Evolutionary conservation across 2,888 invertebrate species (phyloP).

Genomic region (Caprella mutica): DNA sequence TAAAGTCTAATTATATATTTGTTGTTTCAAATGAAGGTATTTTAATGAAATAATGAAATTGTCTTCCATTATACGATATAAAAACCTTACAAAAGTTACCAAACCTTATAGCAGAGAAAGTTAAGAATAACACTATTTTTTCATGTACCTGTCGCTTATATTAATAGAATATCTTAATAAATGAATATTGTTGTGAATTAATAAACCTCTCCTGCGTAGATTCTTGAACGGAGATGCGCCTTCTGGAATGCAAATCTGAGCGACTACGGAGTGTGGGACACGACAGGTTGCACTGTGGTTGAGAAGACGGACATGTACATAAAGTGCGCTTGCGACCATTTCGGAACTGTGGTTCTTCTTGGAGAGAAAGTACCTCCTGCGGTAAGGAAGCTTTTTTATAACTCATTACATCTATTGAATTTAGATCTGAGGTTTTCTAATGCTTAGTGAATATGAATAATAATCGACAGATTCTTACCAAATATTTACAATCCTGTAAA

Average conservation of each 20-base stretch:
- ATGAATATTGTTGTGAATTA: neutral
- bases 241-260: constrained; percentile 29
- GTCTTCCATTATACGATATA: no score
- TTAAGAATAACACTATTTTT: no score
- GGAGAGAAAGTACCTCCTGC: constrained; percentile 17
- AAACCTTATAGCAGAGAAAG: no score
- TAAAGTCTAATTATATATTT: no score
- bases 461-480: neutral
- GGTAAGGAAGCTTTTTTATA: no score
- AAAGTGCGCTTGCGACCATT: constrained; percentile 26
- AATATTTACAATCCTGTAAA: neutral
- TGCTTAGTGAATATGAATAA: neutral
- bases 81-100: no score
- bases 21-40: no score
- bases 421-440: neutral
- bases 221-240: constrained; percentile 24
- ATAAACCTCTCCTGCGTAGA: constrained; percentile 10
- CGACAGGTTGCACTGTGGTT: constrained; percentile 19
- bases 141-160: no score
- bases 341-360: constrained; percentile 30
- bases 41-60: no score
- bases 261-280: constrained; percentile 32
- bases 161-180: neutral
- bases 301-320: constrained; percentile 22
- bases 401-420: no score